These are phyloP conservation scores for Drosophila imparisetae DNA, from an alignment of 2,888 invertebrate species.

Conservation along the genomic window DNA sequence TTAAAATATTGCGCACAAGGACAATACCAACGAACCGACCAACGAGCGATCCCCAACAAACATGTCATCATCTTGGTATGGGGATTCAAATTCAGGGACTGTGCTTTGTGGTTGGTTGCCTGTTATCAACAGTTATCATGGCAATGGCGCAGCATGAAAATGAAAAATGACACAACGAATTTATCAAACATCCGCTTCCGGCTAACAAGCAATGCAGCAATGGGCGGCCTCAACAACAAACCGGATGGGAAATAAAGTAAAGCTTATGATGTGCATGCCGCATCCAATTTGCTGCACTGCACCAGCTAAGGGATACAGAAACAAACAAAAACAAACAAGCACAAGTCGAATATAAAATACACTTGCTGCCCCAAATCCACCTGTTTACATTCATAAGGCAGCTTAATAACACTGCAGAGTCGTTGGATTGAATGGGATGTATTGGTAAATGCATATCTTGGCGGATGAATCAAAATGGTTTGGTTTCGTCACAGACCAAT, in stretches of 20 bases:
- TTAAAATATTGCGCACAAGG: slow-evolving; percentile 38
- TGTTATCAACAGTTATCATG: slow-evolving; percentile 64
- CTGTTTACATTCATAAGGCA: background rate
- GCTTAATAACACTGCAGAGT: background rate
- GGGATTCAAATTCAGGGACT: slow-evolving; percentile 4
- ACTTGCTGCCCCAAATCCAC: background rate
- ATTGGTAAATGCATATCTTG: background rate
- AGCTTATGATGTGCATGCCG: slow-evolving; percentile 34
- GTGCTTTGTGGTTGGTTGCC: slow-evolving; percentile 21
- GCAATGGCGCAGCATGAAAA: slow-evolving; percentile 37
- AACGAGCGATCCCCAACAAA: background rate
- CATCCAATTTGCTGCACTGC: slow-evolving; percentile 34
- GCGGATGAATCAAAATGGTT: background rate
- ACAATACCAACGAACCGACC: slow-evolving; percentile 18
- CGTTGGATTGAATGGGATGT: too few relatives aligned
- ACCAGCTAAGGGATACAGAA: slow-evolving; percentile 4
- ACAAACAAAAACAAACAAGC: slow-evolving; percentile 4
- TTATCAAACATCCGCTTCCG: slow-evolving; percentile 75
- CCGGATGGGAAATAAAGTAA: slow-evolving; percentile 38
- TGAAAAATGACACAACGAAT: slow-evolving; percentile 64
- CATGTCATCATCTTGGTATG: background rate
- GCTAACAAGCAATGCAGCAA: slow-evolving; percentile 23
- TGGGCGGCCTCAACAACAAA: slow-evolving; percentile 18
- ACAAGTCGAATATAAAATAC: slow-evolving; percentile 4
- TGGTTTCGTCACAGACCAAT: background rate